These are phyloP conservation scores for Agrenia bidenticulata DNA, from an alignment of 2,888 invertebrate species.

Conservation along the genomic window DNA sequence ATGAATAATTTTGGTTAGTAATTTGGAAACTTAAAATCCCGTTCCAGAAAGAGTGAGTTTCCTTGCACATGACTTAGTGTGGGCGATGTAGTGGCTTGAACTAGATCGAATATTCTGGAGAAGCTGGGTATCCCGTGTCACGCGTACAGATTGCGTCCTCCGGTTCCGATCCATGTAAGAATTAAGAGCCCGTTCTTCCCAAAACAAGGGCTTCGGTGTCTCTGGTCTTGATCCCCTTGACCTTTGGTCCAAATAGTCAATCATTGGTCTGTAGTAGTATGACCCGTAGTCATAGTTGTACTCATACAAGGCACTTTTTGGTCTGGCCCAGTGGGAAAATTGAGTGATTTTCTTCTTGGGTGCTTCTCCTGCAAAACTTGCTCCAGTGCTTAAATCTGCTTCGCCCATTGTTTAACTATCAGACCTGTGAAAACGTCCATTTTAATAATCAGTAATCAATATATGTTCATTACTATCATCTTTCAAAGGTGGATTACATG, in stretches of 20 bases:
- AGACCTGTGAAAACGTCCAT: constrained; percentile 26
- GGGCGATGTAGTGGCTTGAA: constrained; percentile 50
- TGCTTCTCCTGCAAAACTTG: constrained; percentile 48
- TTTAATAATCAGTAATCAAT: too few relatives aligned
- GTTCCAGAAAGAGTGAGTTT: constrained; percentile 39
- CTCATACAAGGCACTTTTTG: constrained; percentile 55
- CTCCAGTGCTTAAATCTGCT: constrained; percentile 31
- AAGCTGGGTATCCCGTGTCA: constrained; percentile 42
- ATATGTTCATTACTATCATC: too few relatives aligned
- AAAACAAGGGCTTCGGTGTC: constrained; percentile 45
- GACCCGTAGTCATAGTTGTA: constrained; percentile 82
- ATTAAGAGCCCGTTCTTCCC: constrained; percentile 51
- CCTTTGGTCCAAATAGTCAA: constrained; percentile 70
- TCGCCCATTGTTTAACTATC: constrained; percentile 45
- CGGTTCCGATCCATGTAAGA: constrained; percentile 48
- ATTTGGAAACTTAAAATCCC: constrained; percentile 11
- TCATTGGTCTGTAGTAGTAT: constrained; percentile 83
- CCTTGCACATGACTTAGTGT: constrained; percentile 49
- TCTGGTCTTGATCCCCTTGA: constrained; percentile 43
- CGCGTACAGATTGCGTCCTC: constrained; percentile 37
- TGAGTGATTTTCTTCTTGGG: constrained; percentile 48
- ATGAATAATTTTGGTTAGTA: constrained; percentile 18
- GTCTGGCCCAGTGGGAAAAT: constrained; percentile 51
- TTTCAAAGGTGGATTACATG: too few relatives aligned
- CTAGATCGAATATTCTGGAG: constrained; percentile 48